Evolutionary conservation across 2,888 invertebrate species (phyloP), one percentile per base, ranked within the genome.

Genomic region (Orthosia cruda): DNA sequence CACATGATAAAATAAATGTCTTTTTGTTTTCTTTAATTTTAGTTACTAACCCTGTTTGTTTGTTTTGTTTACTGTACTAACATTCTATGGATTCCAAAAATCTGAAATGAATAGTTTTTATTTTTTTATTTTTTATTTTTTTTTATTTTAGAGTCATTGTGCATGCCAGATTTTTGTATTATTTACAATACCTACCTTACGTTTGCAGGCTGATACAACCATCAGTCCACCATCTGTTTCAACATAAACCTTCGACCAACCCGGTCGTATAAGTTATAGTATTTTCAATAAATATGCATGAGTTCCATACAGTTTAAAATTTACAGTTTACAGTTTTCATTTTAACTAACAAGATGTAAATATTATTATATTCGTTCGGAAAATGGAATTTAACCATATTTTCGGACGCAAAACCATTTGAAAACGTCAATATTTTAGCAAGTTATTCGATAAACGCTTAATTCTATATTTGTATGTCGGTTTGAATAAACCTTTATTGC

Each of bases 381-480:
- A 16, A 83, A 80, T 83, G 71, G 62, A 83, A 80, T 67, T 76
- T 52, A 81, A 63, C 45, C 55, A 67, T 55, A 59, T 71, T 71
- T 79, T 58, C 13, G 4, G 49, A 45, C 9, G 32, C 0, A 45
- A 79, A 54, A 50, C 83, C 23, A 32, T 70, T 83, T 71, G 20
- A 15, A 61, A 55, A 7, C 49, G 59, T 77, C 69, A 61, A 64
- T 64, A 52, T 59, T 77, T 77, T 20, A 77, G n/a, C n/a, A n/a
- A n/a, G n/a, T n/a, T n/a, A n/a, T n/a, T n/a, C n/a, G n/a, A n/a
- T 77, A 55, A 64, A 59, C 45, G 11, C 7, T 12, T 20, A 11
- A 32, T 58, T 63, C 16, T 11, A 5, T 80, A 16, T 40, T 49
- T 40, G 7, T n/a, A 16, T 16, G 47, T 54, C 5, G 13, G 13